phyloP scores from a whole-genome alignment of 2,888 invertebrate species.

The Scrobipalpa atriplicella region DNA sequence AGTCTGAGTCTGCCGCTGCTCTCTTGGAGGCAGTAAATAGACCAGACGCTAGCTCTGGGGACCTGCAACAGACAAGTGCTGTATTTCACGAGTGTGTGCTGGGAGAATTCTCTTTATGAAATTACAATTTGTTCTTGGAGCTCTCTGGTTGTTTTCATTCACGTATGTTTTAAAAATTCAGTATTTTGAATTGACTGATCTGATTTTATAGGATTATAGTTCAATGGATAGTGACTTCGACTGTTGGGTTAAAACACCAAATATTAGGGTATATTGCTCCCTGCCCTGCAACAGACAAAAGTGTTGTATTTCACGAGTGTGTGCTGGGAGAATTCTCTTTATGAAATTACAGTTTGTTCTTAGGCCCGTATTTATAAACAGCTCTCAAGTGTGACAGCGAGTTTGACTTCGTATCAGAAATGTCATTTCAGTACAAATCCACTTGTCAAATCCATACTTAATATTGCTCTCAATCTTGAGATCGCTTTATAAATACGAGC shows the following conservation, averaged over 20 bases:
- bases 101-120: background rate
- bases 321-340: background rate
- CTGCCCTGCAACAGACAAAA: conserved; percentile 43
- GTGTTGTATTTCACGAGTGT: conserved; percentile 31
- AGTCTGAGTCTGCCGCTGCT: conserved; percentile 26
- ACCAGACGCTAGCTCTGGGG: conserved; percentile 43
- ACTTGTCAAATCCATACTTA: too few relatives aligned
- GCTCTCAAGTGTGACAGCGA: too few relatives aligned
- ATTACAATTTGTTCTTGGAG: background rate
- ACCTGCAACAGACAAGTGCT: conserved; percentile 42
- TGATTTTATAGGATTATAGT: too few relatives aligned
- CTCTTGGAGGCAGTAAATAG: conserved; percentile 45
- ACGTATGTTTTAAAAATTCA: too few relatives aligned
- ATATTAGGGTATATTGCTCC: too few relatives aligned
- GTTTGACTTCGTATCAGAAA: too few relatives aligned
- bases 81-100: conserved; percentile 2
- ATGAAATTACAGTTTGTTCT: background rate
- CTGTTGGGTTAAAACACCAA: too few relatives aligned
- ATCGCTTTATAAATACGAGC: too few relatives aligned
- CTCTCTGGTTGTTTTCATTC: background rate
- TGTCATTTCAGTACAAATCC: too few relatives aligned
- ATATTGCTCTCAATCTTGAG: too few relatives aligned
- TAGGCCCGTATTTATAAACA: too few relatives aligned
- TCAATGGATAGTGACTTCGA: too few relatives aligned
- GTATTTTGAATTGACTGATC: background rate